Conservation (phyloP, 2,888 invertebrate species). For the Parnassius smintheus region DNA sequence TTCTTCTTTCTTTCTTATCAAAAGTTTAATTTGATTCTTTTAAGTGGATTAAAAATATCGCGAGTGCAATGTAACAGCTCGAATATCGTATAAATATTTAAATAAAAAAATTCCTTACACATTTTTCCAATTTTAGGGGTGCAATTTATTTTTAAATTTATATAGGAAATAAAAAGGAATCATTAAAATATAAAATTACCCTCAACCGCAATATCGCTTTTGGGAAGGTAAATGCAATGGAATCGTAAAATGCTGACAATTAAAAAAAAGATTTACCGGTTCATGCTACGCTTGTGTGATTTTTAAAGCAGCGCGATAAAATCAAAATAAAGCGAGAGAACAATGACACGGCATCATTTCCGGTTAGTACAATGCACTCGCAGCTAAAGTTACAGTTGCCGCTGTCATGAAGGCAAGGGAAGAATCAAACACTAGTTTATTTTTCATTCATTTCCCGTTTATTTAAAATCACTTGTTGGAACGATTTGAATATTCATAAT, state of each 20-base stretch:
- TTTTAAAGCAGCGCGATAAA: constrained; percentile 14
- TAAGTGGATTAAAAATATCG: no score
- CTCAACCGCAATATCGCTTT: not conserved
- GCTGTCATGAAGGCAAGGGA: constrained; percentile 3
- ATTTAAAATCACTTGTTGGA: no score
- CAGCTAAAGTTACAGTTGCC: constrained; percentile 10
- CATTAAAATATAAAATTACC: no score
- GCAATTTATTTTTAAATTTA: no score
- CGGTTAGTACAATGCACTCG: constrained; percentile 19
- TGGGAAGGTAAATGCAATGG: not conserved
- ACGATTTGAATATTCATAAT: no score
- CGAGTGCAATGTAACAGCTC: no score
- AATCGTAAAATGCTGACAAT: constrained; percentile 4
- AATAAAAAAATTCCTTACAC: no score
- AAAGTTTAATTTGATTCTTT: no score
- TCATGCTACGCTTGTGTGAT: constrained; percentile 2
- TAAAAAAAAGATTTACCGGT: constrained; percentile 9
- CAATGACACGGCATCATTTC: constrained; percentile 22
- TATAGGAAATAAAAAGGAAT: no score
- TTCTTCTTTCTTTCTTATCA: no score
- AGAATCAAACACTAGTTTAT: constrained; percentile 18
- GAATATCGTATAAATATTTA: no score
- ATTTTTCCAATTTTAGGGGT: no score
- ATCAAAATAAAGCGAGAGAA: constrained; percentile 22
- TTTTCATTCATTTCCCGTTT: constrained; percentile 17